phyloP scores from a whole-genome alignment of 2,797 vertebrate genomes.

The Esox lucius region DNA sequence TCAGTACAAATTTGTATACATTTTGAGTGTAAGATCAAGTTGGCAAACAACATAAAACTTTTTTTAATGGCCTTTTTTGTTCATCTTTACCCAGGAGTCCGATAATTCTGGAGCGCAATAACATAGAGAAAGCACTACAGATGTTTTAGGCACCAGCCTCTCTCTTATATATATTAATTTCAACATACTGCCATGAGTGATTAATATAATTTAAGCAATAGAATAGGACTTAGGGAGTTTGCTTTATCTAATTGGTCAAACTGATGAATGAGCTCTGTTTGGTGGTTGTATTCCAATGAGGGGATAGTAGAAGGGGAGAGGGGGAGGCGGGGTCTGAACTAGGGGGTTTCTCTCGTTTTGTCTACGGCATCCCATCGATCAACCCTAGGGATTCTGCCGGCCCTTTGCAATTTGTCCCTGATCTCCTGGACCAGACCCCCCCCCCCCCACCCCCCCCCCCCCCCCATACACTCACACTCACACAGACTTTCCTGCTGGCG shows the following conservation, averaged over 20 bases:
- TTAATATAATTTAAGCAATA: slow-evolving; percentile 81
- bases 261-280: slow-evolving; percentile 77
- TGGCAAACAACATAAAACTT: too few relatives aligned
- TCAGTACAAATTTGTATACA: too few relatives aligned
- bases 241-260: slow-evolving; percentile 80
- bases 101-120: background rate
- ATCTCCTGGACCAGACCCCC: slow-evolving; percentile 34
- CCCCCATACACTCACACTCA: background rate
- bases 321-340: slow-evolving; percentile 28
- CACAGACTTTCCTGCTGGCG: slow-evolving; percentile 31
- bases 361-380: slow-evolving; percentile 61
- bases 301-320: slow-evolving; percentile 59
- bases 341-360: slow-evolving; percentile 47
- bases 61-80: background rate
- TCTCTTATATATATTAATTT: slow-evolving; percentile 72
- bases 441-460: slow-evolving; percentile 13
- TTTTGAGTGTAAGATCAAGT: too few relatives aligned
- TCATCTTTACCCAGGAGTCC: too few relatives aligned
- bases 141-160: slow-evolving; percentile 18
- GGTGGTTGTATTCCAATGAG: slow-evolving; percentile 64
- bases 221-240: slow-evolving; percentile 74
- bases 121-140: slow-evolving; percentile 22
- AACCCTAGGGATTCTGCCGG: slow-evolving; percentile 46
- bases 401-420: slow-evolving; percentile 56
- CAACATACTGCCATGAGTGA: slow-evolving; percentile 72